Conservation (phyloP, 1,140 invertebrate species). For the Lerema accius region DNA sequence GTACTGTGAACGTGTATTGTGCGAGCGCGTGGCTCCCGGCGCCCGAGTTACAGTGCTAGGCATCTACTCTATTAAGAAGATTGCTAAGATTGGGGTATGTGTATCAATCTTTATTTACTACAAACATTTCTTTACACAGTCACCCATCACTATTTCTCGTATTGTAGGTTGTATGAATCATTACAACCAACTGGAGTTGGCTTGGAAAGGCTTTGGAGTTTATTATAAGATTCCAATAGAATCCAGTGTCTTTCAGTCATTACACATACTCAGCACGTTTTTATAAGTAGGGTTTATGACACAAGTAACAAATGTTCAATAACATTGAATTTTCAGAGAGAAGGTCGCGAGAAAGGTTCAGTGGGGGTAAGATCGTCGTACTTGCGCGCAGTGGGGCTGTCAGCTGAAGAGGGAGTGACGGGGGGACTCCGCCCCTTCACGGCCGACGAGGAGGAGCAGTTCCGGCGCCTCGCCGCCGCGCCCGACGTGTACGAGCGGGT, state of each 20-base stretch:
- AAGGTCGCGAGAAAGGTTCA: constrained; percentile 92
- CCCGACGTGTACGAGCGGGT: constrained; percentile 96
- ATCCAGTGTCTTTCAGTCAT: too few species aligned
- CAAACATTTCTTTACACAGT: too few species aligned
- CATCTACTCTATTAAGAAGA: constrained; percentile 98
- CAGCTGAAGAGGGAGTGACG: constrained; percentile 92
- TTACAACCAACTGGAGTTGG: too few species aligned
- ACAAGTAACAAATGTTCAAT: too few species aligned
- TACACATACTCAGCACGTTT: too few species aligned
- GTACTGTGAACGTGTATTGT: constrained; percentile 96
- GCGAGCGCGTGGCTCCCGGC: constrained; percentile 97
- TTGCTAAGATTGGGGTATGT: constrained; percentile 82
- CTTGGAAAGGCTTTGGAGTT: too few species aligned
- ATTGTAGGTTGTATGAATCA: too few species aligned
- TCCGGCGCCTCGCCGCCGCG: constrained; percentile 92
- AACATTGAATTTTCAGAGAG: constrained; percentile 78
- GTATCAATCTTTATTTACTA: constrained; percentile 3
- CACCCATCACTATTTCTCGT: too few species aligned
- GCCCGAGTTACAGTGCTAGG: constrained; percentile 97
- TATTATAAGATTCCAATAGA: too few species aligned
- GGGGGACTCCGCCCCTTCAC: constrained; percentile 86
- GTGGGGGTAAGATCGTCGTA: constrained; percentile 97
- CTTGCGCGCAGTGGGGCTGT: constrained; percentile 96
- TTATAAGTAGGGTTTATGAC: too few species aligned
- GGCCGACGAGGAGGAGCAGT: constrained; percentile 95